A percentile compares a stretch with the other conserved stretches of the same genome.
Evolutionary conservation across 2,113 vertebrate species (phyloP).

Genomic region (Chaetura pelagica): DNA sequence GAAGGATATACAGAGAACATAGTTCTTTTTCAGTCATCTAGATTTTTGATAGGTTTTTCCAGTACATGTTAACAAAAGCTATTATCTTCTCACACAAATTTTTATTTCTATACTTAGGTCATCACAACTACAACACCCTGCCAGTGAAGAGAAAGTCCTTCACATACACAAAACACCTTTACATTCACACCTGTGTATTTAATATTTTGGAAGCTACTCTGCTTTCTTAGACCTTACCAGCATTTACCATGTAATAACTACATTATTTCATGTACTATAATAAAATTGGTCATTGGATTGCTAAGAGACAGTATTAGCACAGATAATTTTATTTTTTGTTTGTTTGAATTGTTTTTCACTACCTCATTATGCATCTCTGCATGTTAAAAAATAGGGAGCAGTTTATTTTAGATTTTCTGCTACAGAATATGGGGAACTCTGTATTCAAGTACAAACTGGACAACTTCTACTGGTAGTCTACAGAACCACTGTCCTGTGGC

Average conservation of each 20-base stretch:
- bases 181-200: neutral
- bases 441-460: neutral
- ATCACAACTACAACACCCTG: neutral
- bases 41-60: neutral
- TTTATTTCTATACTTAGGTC: neutral
- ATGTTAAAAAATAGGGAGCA: neutral
- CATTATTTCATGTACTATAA: neutral
- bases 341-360: neutral
- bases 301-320: neutral
- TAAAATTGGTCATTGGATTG: neutral
- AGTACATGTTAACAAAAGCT: neutral
- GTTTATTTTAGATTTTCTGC: neutral
- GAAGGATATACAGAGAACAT: neutral
- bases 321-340: neutral
- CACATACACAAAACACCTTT: neutral
- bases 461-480: neutral
- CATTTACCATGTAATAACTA: neutral
- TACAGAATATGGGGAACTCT: neutral
- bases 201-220: neutral
- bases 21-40: neutral
- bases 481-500: neutral
- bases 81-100: neutral
- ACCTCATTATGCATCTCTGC: neutral
- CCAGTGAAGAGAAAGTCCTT: neutral
- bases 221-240: neutral